Percentiles rank a stretch among this genome's conserved stretches.
phyloP scores from a whole-genome alignment of 2,888 invertebrate genomes.

The Drosophila cognata region DNA sequence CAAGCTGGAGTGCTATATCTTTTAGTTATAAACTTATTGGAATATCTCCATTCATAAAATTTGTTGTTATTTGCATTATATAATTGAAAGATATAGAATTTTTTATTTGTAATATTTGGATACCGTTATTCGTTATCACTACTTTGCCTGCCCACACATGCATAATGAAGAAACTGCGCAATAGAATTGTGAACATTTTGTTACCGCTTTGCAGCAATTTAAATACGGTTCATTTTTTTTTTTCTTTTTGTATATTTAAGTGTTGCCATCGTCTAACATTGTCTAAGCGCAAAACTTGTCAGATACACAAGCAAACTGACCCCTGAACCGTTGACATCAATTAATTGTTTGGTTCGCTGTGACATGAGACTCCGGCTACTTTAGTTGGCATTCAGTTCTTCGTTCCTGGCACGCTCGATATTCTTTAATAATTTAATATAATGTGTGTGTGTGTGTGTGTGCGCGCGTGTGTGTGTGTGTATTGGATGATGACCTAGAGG shows the following conservation, averaged over 20 bases:
- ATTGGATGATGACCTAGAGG: neutral
- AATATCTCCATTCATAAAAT: neutral
- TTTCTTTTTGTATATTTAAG: neutral
- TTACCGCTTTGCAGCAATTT: neutral
- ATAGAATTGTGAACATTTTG: neutral
- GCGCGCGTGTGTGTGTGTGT: neutral
- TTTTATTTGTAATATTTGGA: neutral
- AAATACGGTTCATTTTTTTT: neutral
- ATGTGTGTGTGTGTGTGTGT: constrained; percentile 2
- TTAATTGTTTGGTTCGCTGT: constrained; percentile 41
- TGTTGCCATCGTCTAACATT: neutral
- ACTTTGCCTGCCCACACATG: neutral
- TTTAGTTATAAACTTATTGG: neutral
- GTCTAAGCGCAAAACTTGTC: constrained; percentile 7
- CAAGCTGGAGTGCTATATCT: neutral
- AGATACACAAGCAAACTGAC: constrained; percentile 1
- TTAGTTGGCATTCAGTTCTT: constrained; percentile 12
- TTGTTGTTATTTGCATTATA: neutral
- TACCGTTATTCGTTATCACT: neutral
- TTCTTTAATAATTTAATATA: constrained; percentile 55
- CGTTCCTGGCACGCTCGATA: constrained; percentile 48
- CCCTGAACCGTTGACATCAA: constrained; percentile 41
- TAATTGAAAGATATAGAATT: neutral
- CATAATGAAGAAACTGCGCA: neutral
- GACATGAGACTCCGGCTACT: constrained; percentile 9